Percentiles rank a stretch among this genome's conserved stretches.
phyloP scores from a whole-genome alignment of 2,113 vertebrate species.

The Ammodytes dubius region DNA sequence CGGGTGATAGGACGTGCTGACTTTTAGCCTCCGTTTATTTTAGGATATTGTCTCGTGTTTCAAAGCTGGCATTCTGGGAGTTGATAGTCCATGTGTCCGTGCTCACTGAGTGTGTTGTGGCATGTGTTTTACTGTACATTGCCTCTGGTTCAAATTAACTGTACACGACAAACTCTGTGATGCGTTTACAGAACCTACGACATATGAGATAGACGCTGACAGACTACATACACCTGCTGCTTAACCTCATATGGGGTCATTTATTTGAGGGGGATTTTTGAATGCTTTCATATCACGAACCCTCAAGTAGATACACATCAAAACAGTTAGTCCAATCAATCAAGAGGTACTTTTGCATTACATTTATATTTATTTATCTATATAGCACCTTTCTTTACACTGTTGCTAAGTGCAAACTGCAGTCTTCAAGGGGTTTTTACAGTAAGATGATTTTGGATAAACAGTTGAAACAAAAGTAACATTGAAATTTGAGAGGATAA shows the following conservation, averaged over 20 bases:
- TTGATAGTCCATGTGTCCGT: slow-evolving; percentile 29
- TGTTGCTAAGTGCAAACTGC: not conserved
- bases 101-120: slow-evolving; percentile 34
- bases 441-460: not conserved
- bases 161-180: not conserved
- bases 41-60: slow-evolving; percentile 75
- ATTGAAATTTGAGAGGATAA: too few species aligned
- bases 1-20: slow-evolving; percentile 42
- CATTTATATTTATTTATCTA: too few species aligned
- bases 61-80: slow-evolving; percentile 70
- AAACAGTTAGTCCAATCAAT: not conserved
- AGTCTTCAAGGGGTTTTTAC: too few species aligned
- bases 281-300: not conserved
- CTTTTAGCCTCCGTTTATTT: slow-evolving; percentile 78
- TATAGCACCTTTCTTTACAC: too few species aligned
- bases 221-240: slow-evolving; percentile 35
- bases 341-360: not conserved
- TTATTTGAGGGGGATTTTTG: slow-evolving; percentile 10
- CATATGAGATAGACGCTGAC: not conserved
- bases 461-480: too few species aligned
- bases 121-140: slow-evolving; percentile 24
- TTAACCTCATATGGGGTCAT: not conserved
- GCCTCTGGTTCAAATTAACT: slow-evolving; percentile 27
- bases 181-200: not conserved
- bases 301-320: not conserved